A percentile compares a stretch with the other conserved stretches of the same genome.
Evolutionary conservation across 1,140 invertebrate species (phyloP).

Genomic region (Thalassaphorura encarpata): DNA sequence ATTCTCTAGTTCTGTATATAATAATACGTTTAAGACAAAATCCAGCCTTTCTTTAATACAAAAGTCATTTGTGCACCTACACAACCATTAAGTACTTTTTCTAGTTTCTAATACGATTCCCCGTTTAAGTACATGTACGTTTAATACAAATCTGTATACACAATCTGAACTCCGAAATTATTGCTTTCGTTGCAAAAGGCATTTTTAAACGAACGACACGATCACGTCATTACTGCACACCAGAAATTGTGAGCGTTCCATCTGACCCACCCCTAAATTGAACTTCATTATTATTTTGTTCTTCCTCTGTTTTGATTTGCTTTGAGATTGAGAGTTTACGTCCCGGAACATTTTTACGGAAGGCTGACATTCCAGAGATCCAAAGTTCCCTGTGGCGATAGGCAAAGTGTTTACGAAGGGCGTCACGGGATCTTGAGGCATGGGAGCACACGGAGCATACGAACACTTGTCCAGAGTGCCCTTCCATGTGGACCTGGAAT

Average conservation of each 20-base stretch:
- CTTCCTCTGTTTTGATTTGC: constrained; percentile 20
- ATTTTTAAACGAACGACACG: too few species aligned
- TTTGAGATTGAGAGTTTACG: constrained; percentile 31
- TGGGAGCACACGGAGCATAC: constrained; percentile 73
- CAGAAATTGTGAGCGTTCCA: constrained; percentile 31
- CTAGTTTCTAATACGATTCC: too few species aligned
- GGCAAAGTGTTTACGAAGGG: constrained; percentile 74
- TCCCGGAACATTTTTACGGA: constrained; percentile 30
- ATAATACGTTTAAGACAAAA: too few species aligned
- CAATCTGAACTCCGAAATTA: too few species aligned
- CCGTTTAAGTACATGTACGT: too few species aligned
- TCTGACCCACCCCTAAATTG: constrained; percentile 28
- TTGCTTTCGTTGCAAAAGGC: too few species aligned
- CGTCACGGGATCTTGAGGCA: constrained; percentile 72
- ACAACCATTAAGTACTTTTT: too few species aligned
- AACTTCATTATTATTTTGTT: constrained; percentile 28
- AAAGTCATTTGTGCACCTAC: too few species aligned
- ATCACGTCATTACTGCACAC: too few species aligned
- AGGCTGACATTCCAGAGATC: constrained; percentile 29
- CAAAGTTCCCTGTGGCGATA: constrained; percentile 42
- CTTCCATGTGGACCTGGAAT: constrained; percentile 68
- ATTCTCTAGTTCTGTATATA: too few species aligned
- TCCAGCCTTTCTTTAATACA: too few species aligned
- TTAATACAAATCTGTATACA: too few species aligned
- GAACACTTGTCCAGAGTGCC: constrained; percentile 68